These are phyloP conservation scores for Heterotilapia buettikoferi DNA, from an alignment of 2,113 vertebrate species.

Conservation along the genomic window DNA sequence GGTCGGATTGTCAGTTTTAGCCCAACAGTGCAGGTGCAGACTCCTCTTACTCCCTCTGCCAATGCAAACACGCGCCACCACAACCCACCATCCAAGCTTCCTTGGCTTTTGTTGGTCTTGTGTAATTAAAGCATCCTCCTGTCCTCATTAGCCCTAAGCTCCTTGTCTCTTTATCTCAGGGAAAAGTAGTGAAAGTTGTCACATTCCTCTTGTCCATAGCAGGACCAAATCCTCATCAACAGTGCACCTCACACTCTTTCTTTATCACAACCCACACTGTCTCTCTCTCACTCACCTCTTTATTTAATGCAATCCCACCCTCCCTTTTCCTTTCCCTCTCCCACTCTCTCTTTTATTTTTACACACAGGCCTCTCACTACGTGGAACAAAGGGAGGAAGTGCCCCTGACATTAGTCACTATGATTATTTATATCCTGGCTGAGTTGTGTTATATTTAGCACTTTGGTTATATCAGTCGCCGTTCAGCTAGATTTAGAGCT, in stretches of 20 bases:
- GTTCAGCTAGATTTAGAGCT: constrained; percentile 40
- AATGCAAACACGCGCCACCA: background rate
- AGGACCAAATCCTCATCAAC: constrained; percentile 18
- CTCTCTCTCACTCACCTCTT: background rate
- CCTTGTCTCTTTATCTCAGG: constrained; percentile 38
- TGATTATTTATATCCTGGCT: constrained; percentile 49
- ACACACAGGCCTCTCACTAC: background rate
- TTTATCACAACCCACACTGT: constrained; percentile 11
- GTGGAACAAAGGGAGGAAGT: constrained; percentile 56
- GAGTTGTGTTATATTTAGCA: constrained; percentile 55
- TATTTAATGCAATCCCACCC: background rate
- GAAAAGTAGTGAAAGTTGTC: constrained; percentile 43
- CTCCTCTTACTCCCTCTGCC: background rate
- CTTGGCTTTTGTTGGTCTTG: constrained; percentile 23
- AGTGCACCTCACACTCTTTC: background rate
- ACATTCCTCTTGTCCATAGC: constrained; percentile 49
- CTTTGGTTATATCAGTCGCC: constrained; percentile 47
- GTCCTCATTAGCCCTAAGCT: constrained; percentile 37
- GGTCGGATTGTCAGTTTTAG: background rate
- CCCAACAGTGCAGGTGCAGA: background rate
- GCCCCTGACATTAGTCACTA: constrained; percentile 33
- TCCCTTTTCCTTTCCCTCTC: background rate
- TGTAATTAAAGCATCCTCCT: constrained; percentile 57
- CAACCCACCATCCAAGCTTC: background rate
- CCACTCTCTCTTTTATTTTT: constrained; percentile 21